phyloP scores from a whole-genome alignment of 2,888 invertebrate species.

The Cryptocephalus primarius region DNA sequence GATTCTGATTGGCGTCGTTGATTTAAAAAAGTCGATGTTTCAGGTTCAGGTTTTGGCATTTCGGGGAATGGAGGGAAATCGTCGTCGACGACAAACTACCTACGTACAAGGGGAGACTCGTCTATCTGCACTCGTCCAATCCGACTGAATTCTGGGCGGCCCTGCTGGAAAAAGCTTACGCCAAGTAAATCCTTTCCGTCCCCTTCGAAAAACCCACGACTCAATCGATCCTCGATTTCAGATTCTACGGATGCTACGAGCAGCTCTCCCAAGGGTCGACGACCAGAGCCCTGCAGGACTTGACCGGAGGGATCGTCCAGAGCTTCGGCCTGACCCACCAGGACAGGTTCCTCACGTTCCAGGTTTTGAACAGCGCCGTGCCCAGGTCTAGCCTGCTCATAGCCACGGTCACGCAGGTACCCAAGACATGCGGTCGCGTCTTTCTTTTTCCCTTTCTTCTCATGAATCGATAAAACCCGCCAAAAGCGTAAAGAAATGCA shows the following conservation, averaged over 20 bases:
- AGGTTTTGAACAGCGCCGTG: slow-evolving; percentile 55
- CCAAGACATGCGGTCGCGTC: slow-evolving; percentile 14
- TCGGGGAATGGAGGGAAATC: slow-evolving; percentile 67
- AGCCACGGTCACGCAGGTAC: slow-evolving; percentile 51
- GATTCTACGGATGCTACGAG: slow-evolving; percentile 61
- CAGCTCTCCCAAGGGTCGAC: slow-evolving; percentile 50
- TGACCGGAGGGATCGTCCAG: slow-evolving; percentile 67
- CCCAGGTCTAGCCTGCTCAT: slow-evolving; percentile 60
- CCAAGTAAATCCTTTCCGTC: slow-evolving; percentile 55
- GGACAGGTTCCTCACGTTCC: slow-evolving; percentile 54
- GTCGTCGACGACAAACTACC: slow-evolving; percentile 67
- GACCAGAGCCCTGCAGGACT: slow-evolving; percentile 59
- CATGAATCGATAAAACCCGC: too few species aligned
- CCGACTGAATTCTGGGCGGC: slow-evolving; percentile 66
- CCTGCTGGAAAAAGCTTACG: slow-evolving; percentile 70
- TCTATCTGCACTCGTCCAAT: slow-evolving; percentile 50
- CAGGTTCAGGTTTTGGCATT: slow-evolving; percentile 71
- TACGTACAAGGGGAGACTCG: slow-evolving; percentile 51
- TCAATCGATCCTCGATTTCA: slow-evolving; percentile 19
- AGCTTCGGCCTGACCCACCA: slow-evolving; percentile 55
- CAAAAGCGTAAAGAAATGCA: too few species aligned
- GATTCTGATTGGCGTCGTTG: too few species aligned
- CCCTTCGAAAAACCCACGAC: too few species aligned
- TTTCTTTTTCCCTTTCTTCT: neutral
- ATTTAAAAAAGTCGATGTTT: slow-evolving; percentile 3